Base-by-base conservation (phyloP, 2,797 vertebrate genomes). In the Enteromius radiatus region DNA sequence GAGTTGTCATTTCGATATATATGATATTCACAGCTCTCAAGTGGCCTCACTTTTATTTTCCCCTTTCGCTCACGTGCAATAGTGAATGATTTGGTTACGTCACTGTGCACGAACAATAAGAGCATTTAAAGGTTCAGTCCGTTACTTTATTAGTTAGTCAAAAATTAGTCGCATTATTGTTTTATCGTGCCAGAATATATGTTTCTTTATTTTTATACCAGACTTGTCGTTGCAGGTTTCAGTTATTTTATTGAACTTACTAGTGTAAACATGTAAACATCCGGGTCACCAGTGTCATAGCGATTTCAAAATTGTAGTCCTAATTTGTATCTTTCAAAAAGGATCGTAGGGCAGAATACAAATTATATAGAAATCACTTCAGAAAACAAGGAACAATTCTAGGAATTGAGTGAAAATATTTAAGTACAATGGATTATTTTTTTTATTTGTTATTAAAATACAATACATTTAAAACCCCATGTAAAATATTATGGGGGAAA, bases 1-100 rank as follows among this genome's bases (percentile, higher is more conserved):
- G 52, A 21, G 92, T 80, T 0, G 93, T 87, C 94, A 94, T 93
- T 17, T 9, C 9, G n/a, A 70, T 4, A 8, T 12, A 10, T 3
- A 38, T 26, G 9, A 15, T 17, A 8, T 43, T 8, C 12, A 56
- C 33, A 36, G 64, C 56, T 85, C 78, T 83, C 45, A 63, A 85
- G 78, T 87, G 2, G 5, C 11, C 7, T 8, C 4, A 5, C 31
- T 68, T 68, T 56, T 10, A 28, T 31, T 19, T 33, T n/a, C 7
- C 3, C 19, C 56, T 64, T 31, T 23, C 1, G 3, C 4, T 52
- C 45, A 19, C 47, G 0, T 33, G 54, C 14, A 12, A 8, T 17
- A 2, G 15, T 10, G 15, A 33, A 10, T 12, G 8, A 38, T 47
- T 54, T 19, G 15, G 15, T 77, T 2, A 68, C 63, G 36, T 82